Evolutionary conservation across 64 coral and sea anemone genomes (phyloP), one percentile per base, ranked within the genome.

Genomic region (Anthopleura sola): DNA sequence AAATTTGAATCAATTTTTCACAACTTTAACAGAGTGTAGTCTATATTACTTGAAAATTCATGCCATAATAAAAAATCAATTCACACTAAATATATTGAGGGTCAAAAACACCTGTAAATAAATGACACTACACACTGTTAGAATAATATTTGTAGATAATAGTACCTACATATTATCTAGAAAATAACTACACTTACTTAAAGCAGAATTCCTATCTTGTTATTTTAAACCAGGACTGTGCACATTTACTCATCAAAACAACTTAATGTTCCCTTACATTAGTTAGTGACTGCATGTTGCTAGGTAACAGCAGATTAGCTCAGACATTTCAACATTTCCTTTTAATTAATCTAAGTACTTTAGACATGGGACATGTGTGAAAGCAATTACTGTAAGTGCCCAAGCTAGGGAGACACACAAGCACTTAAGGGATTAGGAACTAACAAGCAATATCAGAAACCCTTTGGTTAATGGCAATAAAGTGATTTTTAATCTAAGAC

Each of bases 271-370:
- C 12, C 28, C 31, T 32, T 71, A 5, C 28, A 71, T 71, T 71
- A 31, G 66, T 71, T 33, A 32, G 66, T 71, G 66, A 71, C 28
- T 15, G 2, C 28, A 14, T 71, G 66, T 36, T 71, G 11, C 66
- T 28, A 71, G 14, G 66, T 29, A 71, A 71, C 66, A 15, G 12
- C 29, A 17, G 66, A 71, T 71, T 71, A 71, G 66, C 66, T 71
- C 31, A 71, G 66, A 71, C 66, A 71, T 71, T 71, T 71, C 66
- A 71, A 71, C 66, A 71, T 71, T 71, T 71, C 66, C 66, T 71
- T 33, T 71, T 29, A 32, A 71, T 71, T 71, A 71, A 71, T 31
- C 29, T 71, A 71, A 71, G 66, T 71, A 71, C 66, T 71, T 71
- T 34, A 32, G 66, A 32, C 31, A 32, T 2, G n/a, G 29, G 66